A percentile compares a stretch with the other conserved stretches of the same genome.
phyloP scores from a whole-genome alignment of 1,140 invertebrate genomes.

The Armadillidium nasatum region DNA sequence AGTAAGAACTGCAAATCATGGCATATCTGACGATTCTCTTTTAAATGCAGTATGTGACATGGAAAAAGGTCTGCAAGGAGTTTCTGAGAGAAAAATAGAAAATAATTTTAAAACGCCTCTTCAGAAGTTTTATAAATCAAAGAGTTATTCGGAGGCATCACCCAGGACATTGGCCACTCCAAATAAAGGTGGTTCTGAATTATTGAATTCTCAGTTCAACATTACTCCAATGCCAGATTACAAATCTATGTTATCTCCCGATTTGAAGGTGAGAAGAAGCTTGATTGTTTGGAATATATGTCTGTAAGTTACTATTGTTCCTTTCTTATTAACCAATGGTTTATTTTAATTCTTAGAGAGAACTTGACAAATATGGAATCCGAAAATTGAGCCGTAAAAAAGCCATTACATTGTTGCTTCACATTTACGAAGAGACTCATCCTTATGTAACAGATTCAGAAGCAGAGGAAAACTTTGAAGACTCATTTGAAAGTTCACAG shows the following conservation, averaged over 20 bases:
- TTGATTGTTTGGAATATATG: too few species aligned
- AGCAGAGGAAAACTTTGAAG: constrained; percentile 35
- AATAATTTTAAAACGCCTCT: too few species aligned
- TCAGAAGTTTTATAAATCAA: not conserved
- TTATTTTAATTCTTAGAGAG: constrained; percentile 47
- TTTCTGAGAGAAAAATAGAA: not conserved
- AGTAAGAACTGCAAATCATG: too few species aligned
- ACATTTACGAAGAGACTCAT: constrained; percentile 54
- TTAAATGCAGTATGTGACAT: not conserved
- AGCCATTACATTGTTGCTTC: constrained; percentile 51
- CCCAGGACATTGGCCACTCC: too few species aligned
- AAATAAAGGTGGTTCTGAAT: too few species aligned
- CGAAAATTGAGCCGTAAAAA: constrained; percentile 50
- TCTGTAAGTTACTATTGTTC: too few species aligned
- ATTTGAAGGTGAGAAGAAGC: constrained; percentile 49
- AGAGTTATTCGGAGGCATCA: not conserved
- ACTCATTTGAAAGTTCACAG: constrained; percentile 3
- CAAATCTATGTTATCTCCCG: constrained; percentile 49
- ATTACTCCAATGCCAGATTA: constrained; percentile 51
- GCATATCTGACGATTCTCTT: not conserved
- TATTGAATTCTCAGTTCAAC: not conserved
- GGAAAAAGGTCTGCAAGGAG: not conserved
- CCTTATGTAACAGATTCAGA: constrained; percentile 46
- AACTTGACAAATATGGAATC: constrained; percentile 53
- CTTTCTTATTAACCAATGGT: too few species aligned